Evolutionary conservation across 2,888 invertebrate genomes (phyloP).

Genomic region (Folsomia candida): DNA sequence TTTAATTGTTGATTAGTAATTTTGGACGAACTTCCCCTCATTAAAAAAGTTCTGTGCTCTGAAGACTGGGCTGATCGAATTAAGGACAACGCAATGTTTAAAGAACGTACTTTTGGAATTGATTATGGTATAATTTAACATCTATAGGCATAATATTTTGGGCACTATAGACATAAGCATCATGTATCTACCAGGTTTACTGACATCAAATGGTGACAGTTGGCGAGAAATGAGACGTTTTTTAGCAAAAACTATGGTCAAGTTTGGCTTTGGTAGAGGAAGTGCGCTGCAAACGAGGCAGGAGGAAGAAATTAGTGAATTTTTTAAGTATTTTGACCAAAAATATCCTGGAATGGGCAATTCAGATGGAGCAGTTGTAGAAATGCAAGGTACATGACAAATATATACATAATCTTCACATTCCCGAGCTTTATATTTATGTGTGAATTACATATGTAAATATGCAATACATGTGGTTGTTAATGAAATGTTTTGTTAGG

Average conservation of each 20-base stretch:
- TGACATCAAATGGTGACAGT: constrained; percentile 40
- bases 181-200: constrained; percentile 11
- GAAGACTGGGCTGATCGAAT: constrained; percentile 40
- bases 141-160: not conserved
- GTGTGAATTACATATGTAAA: not conserved
- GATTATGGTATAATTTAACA: constrained; percentile 23
- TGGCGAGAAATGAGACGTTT: constrained; percentile 43
- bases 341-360: constrained; percentile 5
- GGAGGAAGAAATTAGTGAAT: constrained; percentile 40
- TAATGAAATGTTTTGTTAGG: constrained; percentile 6
- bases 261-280: constrained; percentile 36
- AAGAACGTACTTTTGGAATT: constrained; percentile 29
- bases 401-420: too few relatives aligned
- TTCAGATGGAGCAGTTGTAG: constrained; percentile 15
- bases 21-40: constrained; percentile 29
- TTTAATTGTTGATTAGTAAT: constrained; percentile 26
- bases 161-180: not conserved
- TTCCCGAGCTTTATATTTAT: too few relatives aligned
- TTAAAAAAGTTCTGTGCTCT: constrained; percentile 32
- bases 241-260: constrained; percentile 35
- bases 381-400: constrained; percentile 33
- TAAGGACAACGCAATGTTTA: constrained; percentile 32
- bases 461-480: too few relatives aligned
- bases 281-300: constrained; percentile 37
- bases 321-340: constrained; percentile 36